Evolutionary conservation across 2,113 vertebrate species (phyloP), one percentile per base, ranked within the genome.

Genomic region (Lota lota): DNA sequence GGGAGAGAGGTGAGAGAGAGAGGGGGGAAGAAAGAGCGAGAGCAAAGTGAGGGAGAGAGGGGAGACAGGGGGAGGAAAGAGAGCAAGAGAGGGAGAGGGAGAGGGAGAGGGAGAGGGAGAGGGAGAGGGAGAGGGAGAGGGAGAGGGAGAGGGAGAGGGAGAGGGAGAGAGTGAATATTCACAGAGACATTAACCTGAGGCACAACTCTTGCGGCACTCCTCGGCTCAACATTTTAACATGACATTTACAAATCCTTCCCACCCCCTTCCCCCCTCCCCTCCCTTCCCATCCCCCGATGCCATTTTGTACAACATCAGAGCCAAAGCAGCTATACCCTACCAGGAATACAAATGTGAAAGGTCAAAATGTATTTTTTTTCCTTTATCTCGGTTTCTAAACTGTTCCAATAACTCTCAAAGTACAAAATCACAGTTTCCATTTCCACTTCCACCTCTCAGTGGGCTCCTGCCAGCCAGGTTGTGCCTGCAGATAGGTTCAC

Each of bases 281-380:
- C 28, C 28, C 70, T 75, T 83, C 78, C 68, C 77, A 85, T 85
- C 85, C 84, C 56, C 24, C 75, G 81, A 54, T 79, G 63, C 66
- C n/a, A n/a, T 7, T 17, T 17, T 17, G 17, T 53, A 17, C 17
- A 17, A 53, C 50, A 53, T 17, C 50, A 53, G 50, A 17, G 81
- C 66, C 75, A 67, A 69, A 67, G 33, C 20, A 14, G 33, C 12
- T 20, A 78, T 74, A 74, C 73, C 59, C 61, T 36, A 59, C 69
- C 11, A 50, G 74, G 74, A 70, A 69, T 79, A 69, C 57, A 73
- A 78, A 83, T 69, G 63, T 24, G 64, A 73, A 59, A 4, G 24
- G 63, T 70, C 67, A 22, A 54, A 21, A 19, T 75, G 33, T 67
- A 19, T 15, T 66, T 63, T 66, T 28, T 28, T 28, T 28, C 6